A percentile compares a stretch with the other conserved stretches of the same genome.
phyloP scores from a whole-genome alignment of 2,888 invertebrate genomes.

The Protodeltote pygarga region DNA sequence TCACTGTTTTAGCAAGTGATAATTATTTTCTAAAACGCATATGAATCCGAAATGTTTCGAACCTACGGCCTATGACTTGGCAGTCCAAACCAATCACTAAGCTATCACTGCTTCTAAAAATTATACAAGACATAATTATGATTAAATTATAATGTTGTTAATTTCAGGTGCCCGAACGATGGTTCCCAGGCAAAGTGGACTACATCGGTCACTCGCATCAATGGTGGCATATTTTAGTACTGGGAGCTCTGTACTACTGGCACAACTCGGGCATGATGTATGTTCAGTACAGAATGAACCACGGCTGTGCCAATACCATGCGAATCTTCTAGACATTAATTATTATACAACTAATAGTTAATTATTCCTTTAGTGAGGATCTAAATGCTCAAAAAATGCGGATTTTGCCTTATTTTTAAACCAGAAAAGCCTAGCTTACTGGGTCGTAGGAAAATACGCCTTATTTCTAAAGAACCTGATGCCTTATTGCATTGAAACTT shows the following conservation, averaged over 20 bases:
- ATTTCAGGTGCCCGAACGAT: conserved; percentile 93
- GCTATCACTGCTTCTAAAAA: too few species aligned
- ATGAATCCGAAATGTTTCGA: too few species aligned
- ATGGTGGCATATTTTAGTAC: conserved; percentile 98
- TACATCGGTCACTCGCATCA: conserved; percentile 98
- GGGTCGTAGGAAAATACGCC: conserved; percentile 13
- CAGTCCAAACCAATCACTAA: too few species aligned
- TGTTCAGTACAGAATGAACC: conserved; percentile 92
- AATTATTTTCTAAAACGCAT: too few species aligned
- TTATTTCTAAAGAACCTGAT: conserved; percentile 17
- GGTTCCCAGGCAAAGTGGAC: conserved; percentile 95
- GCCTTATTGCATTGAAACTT: conserved; percentile 12
- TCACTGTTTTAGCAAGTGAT: too few species aligned
- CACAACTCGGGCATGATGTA: conserved; percentile 95
- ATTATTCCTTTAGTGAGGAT: neutral
- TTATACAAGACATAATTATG: too few species aligned
- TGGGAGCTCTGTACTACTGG: conserved; percentile 97
- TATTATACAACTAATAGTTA: neutral
- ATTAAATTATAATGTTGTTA: neutral
- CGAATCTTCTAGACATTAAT: conserved; percentile 88
- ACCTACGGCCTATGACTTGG: too few species aligned
- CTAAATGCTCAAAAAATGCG: neutral
- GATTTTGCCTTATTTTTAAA: conserved; percentile 9
- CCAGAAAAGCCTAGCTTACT: neutral
- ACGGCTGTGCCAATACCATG: conserved; percentile 90